phyloP scores from a whole-genome alignment of 92 coral and sea anemone species.

The Zoanthus solanderi region DNA sequence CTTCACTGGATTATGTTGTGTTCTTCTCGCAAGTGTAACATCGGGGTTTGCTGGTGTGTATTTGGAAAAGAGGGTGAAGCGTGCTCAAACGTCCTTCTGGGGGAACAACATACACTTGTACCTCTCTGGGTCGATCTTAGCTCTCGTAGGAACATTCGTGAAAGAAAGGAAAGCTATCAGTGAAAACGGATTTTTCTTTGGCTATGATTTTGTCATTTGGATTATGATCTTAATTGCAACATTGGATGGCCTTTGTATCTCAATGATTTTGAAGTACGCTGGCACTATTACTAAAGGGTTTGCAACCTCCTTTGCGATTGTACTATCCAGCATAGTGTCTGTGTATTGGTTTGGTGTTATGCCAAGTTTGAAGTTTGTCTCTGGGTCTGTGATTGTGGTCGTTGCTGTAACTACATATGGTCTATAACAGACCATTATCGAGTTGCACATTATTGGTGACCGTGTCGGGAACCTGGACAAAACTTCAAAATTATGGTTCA shows the following conservation, averaged over 20 bases:
- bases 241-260: constrained; percentile 81
- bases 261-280: constrained; percentile 84
- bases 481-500: too few species aligned
- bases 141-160: constrained; percentile 69
- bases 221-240: constrained; percentile 72
- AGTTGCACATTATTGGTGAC: too few species aligned
- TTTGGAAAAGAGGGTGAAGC: constrained; percentile 81
- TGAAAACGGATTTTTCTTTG: constrained; percentile 74
- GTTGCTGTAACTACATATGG: constrained; percentile 73
- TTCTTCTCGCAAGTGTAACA: constrained; percentile 69
- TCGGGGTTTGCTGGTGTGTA: constrained; percentile 93
- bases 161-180: constrained; percentile 74
- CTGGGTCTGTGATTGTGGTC: constrained; percentile 76
- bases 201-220: constrained; percentile 75
- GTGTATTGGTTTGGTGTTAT: constrained; percentile 76
- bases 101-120: constrained; percentile 76
- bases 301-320: constrained; percentile 89
- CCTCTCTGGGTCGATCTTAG: constrained; percentile 66
- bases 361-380: constrained; percentile 72
- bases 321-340: constrained; percentile 80
- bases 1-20: constrained; percentile 70
- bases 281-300: constrained; percentile 86
- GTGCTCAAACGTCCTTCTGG: constrained; percentile 69
- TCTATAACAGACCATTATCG: neutral
- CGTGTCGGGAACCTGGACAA: too few species aligned